phyloP scores from a whole-genome alignment of 2,113 vertebrate species.

The Percopsis transmontana region DNA sequence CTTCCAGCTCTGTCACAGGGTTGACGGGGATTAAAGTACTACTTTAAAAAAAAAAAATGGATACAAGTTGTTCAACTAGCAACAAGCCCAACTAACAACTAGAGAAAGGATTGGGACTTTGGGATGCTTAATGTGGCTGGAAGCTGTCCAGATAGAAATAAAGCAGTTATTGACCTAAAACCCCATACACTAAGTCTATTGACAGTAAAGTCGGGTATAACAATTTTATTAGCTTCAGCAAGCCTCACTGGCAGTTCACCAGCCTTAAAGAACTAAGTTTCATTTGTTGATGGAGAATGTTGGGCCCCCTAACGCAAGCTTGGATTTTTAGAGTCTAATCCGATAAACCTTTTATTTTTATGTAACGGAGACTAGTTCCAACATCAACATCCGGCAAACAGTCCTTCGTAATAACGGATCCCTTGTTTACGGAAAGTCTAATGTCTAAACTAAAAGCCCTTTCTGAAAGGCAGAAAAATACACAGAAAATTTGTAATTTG shows the following conservation, averaged over 20 bases:
- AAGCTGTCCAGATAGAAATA: background rate
- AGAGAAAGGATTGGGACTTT: background rate
- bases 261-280: background rate
- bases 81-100: background rate
- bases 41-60: background rate
- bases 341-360: constrained; percentile 17
- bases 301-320: background rate
- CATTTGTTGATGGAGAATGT: constrained; percentile 21
- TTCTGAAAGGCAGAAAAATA: background rate
- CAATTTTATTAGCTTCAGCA: background rate
- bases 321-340: constrained; percentile 21
- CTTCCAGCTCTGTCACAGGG: constrained; percentile 80
- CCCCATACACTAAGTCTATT: background rate
- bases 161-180: background rate
- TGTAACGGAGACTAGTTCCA: constrained; percentile 17
- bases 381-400: background rate
- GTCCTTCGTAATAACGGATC: background rate
- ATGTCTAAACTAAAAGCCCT: background rate
- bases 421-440: background rate
- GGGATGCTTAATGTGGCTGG: background rate
- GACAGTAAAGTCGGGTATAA: background rate
- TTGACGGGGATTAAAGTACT: background rate
- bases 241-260: background rate
- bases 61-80: background rate
- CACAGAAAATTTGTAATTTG: background rate